Percentiles rank a stretch among this genome's conserved stretches.
These are phyloP conservation scores for Peromyscus californicus DNA, from an alignment of 2,113 vertebrate genomes.

Conservation along the genomic window DNA sequence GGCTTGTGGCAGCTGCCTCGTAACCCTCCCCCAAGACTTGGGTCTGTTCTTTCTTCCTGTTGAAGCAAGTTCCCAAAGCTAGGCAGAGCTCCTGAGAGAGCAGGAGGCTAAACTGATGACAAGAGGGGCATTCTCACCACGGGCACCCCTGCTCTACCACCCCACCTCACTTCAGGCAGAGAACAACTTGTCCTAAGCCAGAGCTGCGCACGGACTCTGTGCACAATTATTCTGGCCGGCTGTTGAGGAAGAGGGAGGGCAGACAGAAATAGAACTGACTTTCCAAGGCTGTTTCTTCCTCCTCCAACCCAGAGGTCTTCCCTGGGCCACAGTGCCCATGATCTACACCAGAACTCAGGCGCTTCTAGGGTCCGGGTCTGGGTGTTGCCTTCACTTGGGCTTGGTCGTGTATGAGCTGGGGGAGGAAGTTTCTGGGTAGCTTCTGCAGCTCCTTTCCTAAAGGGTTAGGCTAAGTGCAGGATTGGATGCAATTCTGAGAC, in stretches of 20 bases:
- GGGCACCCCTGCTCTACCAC: slow-evolving; percentile 52
- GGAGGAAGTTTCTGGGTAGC: background rate
- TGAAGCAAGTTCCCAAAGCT: slow-evolving; percentile 34
- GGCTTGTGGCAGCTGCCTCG: slow-evolving; percentile 27
- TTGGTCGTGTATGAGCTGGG: background rate
- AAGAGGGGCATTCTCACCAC: slow-evolving; percentile 37
- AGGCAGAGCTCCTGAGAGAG: slow-evolving; percentile 23
- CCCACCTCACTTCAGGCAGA: slow-evolving; percentile 23
- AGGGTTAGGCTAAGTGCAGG: background rate
- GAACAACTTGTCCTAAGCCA: slow-evolving; percentile 72
- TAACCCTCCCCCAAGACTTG: background rate
- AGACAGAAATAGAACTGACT: slow-evolving; percentile 49
- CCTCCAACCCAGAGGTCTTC: background rate
- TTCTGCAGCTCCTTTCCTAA: background rate
- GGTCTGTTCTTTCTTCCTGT: slow-evolving; percentile 25
- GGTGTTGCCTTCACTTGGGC: slow-evolving; percentile 17
- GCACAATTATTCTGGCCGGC: slow-evolving; percentile 60
- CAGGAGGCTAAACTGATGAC: background rate
- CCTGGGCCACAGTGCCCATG: background rate
- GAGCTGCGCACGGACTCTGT: slow-evolving; percentile 28
- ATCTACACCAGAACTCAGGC: background rate
- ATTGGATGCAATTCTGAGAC: slow-evolving; percentile 47
- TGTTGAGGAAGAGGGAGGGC: slow-evolving; percentile 41
- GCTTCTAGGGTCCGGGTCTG: background rate
- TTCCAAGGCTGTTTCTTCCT: slow-evolving; percentile 52